Evolutionary conservation across 2,888 invertebrate genomes (phyloP).

Genomic region (Luffia ferchaultella): DNA sequence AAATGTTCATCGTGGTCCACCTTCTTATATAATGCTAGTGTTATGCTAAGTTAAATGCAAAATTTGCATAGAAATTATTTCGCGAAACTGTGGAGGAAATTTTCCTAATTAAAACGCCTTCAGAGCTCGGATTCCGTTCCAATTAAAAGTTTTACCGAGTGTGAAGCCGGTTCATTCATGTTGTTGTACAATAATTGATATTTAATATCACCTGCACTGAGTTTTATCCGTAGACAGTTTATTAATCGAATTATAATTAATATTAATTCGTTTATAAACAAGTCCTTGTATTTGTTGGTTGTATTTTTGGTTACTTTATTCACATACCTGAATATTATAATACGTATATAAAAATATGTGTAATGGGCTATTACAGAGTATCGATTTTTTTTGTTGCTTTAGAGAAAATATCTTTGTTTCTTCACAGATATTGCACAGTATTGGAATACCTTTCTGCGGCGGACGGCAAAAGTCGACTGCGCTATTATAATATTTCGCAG

Average conservation of each 20-base stretch:
- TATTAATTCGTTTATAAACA: not conserved
- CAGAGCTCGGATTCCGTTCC: constrained; percentile 54
- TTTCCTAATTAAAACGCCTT: constrained; percentile 64
- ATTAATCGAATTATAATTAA: too few species aligned
- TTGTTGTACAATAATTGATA: constrained; percentile 35
- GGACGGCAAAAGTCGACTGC: not conserved
- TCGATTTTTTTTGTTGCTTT: too few species aligned
- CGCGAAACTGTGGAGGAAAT: constrained; percentile 46
- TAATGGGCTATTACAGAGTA: too few species aligned
- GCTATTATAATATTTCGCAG: not conserved
- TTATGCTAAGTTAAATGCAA: constrained; percentile 57
- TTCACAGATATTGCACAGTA: too few species aligned
- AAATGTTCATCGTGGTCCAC: not conserved
- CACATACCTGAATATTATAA: too few species aligned
- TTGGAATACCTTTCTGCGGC: too few species aligned
- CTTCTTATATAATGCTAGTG: constrained; percentile 14
- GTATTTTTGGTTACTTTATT: too few species aligned
- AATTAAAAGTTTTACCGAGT: constrained; percentile 57
- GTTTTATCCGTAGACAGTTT: too few species aligned
- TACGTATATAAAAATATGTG: too few species aligned
- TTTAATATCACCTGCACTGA: too few species aligned
- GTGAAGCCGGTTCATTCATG: constrained; percentile 19
- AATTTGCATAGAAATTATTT: constrained; percentile 66
- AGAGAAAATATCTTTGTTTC: too few species aligned
- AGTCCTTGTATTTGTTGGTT: not conserved